These are phyloP conservation scores for Hypselothyrea guttata DNA, from an alignment of 2,888 invertebrate species.

Conservation along the genomic window DNA sequence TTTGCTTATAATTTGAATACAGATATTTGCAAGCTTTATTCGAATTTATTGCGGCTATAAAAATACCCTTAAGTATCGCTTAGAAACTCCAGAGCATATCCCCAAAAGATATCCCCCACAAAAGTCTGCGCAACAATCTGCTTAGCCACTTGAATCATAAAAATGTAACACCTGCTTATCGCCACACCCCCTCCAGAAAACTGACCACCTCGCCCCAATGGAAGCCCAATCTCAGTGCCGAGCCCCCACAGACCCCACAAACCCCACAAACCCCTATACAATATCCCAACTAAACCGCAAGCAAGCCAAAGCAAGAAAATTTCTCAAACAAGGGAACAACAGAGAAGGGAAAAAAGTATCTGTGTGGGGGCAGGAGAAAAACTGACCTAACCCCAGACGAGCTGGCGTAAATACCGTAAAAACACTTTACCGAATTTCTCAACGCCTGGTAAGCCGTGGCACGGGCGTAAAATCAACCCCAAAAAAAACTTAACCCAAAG, in stretches of 20 bases:
- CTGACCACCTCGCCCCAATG: constrained; percentile 17
- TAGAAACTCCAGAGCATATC: too few species aligned
- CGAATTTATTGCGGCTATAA: too few species aligned
- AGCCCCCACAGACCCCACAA: background rate
- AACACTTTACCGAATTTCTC: constrained; percentile 79
- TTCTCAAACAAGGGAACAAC: constrained; percentile 56
- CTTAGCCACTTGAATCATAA: constrained; percentile 72
- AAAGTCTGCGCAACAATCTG: constrained; percentile 40
- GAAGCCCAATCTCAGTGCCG: constrained; percentile 8
- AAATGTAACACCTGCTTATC: constrained; percentile 76
- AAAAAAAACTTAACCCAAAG: constrained; percentile 44
- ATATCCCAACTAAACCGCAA: constrained; percentile 49
- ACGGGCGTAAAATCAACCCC: constrained; percentile 75
- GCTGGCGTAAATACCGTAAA: constrained; percentile 71
- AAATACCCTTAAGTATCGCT: too few species aligned
- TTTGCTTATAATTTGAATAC: too few species aligned
- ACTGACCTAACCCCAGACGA: constrained; percentile 66
- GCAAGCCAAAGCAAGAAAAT: constrained; percentile 69
- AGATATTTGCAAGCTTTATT: too few species aligned
- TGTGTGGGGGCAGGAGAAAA: constrained; percentile 27
- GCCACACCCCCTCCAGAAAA: constrained; percentile 4
- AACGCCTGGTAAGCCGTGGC: constrained; percentile 73
- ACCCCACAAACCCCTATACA: background rate
- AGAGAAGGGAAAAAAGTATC: constrained; percentile 19
- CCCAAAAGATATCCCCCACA: too few species aligned